These are phyloP conservation scores for Odiellus spinosus DNA, from an alignment of 2,888 invertebrate species.

Conservation along the genomic window DNA sequence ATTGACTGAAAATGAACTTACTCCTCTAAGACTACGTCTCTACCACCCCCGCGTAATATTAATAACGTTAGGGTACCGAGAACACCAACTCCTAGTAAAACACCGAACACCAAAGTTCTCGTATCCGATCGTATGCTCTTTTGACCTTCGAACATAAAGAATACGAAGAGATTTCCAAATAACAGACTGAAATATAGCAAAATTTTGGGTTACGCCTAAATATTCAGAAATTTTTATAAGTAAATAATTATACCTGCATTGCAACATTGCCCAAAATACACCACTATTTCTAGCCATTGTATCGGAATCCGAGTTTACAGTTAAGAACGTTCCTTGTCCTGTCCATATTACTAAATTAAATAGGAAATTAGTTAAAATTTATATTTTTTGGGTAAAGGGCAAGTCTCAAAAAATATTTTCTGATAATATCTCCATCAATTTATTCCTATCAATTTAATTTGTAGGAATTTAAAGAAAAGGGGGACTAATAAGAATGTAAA, in stretches of 20 bases:
- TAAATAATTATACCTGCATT: slow-evolving; percentile 52
- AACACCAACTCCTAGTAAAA: slow-evolving; percentile 45
- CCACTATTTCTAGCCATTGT: slow-evolving; percentile 89
- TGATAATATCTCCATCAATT: too few relatives aligned
- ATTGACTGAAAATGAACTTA: neutral
- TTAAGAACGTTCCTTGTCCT: slow-evolving; percentile 76
- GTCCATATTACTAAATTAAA: slow-evolving; percentile 80
- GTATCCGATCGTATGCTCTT: slow-evolving; percentile 51
- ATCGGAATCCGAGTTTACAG: slow-evolving; percentile 67
- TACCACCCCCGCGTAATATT: slow-evolving; percentile 20
- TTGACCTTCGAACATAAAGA: slow-evolving; percentile 69
- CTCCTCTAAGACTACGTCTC: neutral
- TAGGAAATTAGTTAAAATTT: too few relatives aligned
- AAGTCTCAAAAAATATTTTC: too few relatives aligned
- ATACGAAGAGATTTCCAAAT: slow-evolving; percentile 88
- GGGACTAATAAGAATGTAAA: too few relatives aligned
- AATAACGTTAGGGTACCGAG: slow-evolving; percentile 44
- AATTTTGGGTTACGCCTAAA: neutral
- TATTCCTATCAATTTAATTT: too few relatives aligned
- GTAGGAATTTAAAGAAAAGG: too few relatives aligned
- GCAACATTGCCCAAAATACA: slow-evolving; percentile 90
- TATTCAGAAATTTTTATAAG: neutral
- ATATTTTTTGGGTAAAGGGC: too few relatives aligned
- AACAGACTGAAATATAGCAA: slow-evolving; percentile 53
- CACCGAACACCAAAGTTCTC: slow-evolving; percentile 61